Evolutionary conservation across 2,888 invertebrate genomes (phyloP), one percentile per base, ranked within the genome.

Genomic region (Podabrus alpinus): DNA sequence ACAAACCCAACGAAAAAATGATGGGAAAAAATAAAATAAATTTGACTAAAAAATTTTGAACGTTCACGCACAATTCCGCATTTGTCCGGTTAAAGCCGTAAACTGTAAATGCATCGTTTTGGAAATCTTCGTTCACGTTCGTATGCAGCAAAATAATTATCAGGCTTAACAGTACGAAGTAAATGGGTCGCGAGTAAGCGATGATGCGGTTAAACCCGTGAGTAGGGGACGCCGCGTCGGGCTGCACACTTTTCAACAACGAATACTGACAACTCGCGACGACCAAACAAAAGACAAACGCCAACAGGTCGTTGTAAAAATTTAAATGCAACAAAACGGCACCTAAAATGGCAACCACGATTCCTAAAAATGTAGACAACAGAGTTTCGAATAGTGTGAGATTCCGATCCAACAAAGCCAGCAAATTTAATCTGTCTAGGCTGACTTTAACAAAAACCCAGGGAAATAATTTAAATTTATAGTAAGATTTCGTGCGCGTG

Each of bases 231-330:
- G 99, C 95, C 0, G 99, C 97, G 87, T 99, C 99, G 0, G 99
- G 99, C 85, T 99, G 99, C 1, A 99, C 99, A 80, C 98, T 98
- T 88, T 98, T 99, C 79, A 98, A 88, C 79, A 99, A 88, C 0
- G 97, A 98, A 87, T 99, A 99, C 87, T 99, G 99, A 84, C 98
- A 97, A 15, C 97, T 95, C 0, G 99, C 99, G 82, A 98, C 97
- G n/a, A 98, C 96, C 82, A 98, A 95, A 88, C 98, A 98, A 87
- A 99, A 97, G 84, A 97, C 90, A 86, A 99, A 96, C 15, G 98
- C 95, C 83, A 94, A 94, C 71, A 98, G 91, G 86, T 99, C 99
- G 82, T 93, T 92, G 88, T 97, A 99, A 86, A 97, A 95, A 68
- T 94, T 94, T 66, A 93, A 90, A 84, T 94, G 94, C 9, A 98